phyloP scores from a whole-genome alignment of 1,140 invertebrate species.

The Meloidogyne hapla region DNA sequence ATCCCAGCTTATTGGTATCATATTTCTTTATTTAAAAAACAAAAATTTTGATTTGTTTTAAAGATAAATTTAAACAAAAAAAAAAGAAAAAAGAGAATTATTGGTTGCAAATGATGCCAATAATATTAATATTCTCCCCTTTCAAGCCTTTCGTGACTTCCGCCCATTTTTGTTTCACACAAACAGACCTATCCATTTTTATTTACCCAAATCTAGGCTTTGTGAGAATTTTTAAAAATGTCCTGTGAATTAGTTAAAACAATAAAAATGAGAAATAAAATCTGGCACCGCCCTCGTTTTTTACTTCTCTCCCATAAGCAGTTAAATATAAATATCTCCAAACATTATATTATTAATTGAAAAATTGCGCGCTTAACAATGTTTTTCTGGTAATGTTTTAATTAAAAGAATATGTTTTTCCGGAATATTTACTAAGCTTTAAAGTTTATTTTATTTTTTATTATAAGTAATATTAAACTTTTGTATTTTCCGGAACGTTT shows the following conservation, averaged over 20 bases:
- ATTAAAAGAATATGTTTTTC: no score
- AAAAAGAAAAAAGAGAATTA: not conserved
- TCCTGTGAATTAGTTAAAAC: conserved; percentile 5
- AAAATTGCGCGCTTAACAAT: no score
- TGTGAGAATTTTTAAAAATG: not conserved
- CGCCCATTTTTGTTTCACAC: not conserved
- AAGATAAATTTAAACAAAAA: not conserved
- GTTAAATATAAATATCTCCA: not conserved
- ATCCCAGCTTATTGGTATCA: not conserved
- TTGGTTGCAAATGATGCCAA: conserved; percentile 5
- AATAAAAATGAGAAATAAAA: not conserved
- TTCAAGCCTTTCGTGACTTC: not conserved
- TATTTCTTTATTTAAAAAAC: not conserved
- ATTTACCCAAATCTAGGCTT: not conserved
- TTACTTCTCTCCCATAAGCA: not conserved
- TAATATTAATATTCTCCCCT: conserved; percentile 1
- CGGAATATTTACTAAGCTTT: no score
- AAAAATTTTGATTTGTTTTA: not conserved
- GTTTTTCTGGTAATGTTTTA: no score
- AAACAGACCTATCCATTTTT: not conserved
- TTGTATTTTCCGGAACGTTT: not conserved
- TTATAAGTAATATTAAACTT: no score
- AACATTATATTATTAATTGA: not conserved
- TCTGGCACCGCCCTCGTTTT: not conserved
- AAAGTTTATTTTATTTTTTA: no score